Evolutionary conservation across 2,888 invertebrate genomes (phyloP).

Genomic region (Automeris io): DNA sequence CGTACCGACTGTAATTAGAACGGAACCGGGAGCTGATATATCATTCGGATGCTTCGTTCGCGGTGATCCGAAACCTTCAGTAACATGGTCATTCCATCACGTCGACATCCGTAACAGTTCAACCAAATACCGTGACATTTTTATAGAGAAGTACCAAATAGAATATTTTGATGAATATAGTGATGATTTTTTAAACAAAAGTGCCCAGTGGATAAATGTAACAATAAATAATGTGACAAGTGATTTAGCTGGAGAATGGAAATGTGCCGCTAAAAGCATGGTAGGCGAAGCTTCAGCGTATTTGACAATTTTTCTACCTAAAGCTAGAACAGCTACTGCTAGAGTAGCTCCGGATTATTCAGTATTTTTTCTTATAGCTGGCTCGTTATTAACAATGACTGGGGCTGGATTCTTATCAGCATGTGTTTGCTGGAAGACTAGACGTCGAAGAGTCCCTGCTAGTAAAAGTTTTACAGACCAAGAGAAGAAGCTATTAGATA

Average conservation of each 20-base stretch:
- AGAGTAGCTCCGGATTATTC: conserved; percentile 84
- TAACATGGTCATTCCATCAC: conserved; percentile 88
- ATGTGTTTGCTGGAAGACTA: conserved; percentile 78
- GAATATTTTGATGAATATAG: conserved; percentile 52
- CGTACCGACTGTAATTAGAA: conserved; percentile 78
- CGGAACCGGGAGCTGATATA: conserved; percentile 88
- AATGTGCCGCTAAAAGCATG: conserved; percentile 85
- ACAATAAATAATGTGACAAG: conserved; percentile 89
- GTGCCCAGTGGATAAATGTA: conserved; percentile 85
- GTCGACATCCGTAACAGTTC: conserved; percentile 47
- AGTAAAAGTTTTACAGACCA: conserved; percentile 89
- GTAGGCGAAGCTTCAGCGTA: conserved; percentile 79
- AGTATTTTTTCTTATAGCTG: conserved; percentile 82
- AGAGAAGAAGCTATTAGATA: conserved; percentile 90
- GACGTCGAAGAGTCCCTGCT: conserved; percentile 83
- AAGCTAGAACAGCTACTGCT: conserved; percentile 85
- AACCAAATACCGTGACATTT: conserved; percentile 46
- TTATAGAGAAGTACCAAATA: conserved; percentile 41
- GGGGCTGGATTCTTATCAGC: conserved; percentile 76
- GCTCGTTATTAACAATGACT: conserved; percentile 81
- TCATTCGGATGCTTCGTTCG: conserved; percentile 87
- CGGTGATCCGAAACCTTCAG: conserved; percentile 88
- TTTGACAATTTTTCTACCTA: conserved; percentile 70
- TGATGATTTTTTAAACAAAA: conserved; percentile 60
- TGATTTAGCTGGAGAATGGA: conserved; percentile 89